phyloP scores from a whole-genome alignment of 2,888 invertebrate genomes.

The Nomada goodeniana region DNA sequence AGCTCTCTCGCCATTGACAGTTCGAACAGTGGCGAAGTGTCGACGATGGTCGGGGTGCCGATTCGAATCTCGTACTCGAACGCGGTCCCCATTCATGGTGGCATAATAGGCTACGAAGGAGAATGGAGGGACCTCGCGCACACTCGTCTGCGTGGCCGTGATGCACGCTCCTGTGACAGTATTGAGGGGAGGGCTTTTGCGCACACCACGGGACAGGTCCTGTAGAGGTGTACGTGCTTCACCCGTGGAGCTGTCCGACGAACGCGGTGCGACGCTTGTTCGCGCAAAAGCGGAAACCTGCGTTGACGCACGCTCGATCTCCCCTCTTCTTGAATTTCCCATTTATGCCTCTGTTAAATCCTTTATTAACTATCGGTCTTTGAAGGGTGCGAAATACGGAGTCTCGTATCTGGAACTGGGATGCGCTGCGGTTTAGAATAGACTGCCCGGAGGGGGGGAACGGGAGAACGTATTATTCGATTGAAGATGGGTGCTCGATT shows the following conservation, averaged over 20 bases:
- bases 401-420: no score
- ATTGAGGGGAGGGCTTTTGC: conserved; percentile 33
- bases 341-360: conserved; percentile 61
- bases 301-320: conserved; percentile 51
- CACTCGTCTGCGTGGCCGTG: conserved; percentile 26
- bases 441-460: background rate
- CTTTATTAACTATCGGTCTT: conserved; percentile 43
- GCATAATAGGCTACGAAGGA: conserved; percentile 71
- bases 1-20: conserved; percentile 69
- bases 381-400: background rate
- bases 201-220: conserved; percentile 46
- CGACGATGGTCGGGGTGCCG: conserved; percentile 72
- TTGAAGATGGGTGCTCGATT: background rate
- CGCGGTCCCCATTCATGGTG: conserved; percentile 73
- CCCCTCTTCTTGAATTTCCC: conserved; percentile 55
- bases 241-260: conserved; percentile 18
- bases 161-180: conserved; percentile 44
- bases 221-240: conserved; percentile 21
- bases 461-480: background rate
- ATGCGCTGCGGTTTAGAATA: background rate
- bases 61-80: conserved; percentile 76
- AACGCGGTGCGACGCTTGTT: conserved; percentile 27
- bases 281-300: conserved; percentile 67
- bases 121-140: conserved; percentile 59
- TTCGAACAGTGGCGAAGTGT: conserved; percentile 75